Base-by-base conservation (phyloP, 2,888 invertebrate genomes). In the Mayetiola destructor region DNA sequence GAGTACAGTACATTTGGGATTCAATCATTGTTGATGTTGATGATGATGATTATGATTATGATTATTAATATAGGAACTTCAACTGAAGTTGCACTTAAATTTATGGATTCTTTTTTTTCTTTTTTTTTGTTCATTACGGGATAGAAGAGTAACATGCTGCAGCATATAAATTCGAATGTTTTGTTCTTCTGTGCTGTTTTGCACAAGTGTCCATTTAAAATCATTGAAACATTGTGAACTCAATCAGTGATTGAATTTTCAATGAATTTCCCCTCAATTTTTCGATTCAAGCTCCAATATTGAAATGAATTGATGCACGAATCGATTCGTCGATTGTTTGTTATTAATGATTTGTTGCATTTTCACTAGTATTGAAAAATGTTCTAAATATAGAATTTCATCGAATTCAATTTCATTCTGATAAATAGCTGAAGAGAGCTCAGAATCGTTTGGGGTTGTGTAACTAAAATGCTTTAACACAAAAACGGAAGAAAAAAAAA, bases 201-300 rank as follows among this genome's bases (percentile, higher is more conserved):
- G 27, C 16, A 48, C 48, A 48, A 9, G n/a, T 12, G 23, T 10
- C 14, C 12, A n/a, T n/a, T n/a, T 42, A 14, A 42, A 42, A 21
- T 21, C 37, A n/a, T n/a, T n/a, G n/a, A n/a, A n/a, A n/a, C n/a
- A 48, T 5, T 23, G 23, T 4, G 16, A 48, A n/a, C 27, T 27
- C 12, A n/a, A 3, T 48, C 2, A 48, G 48, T 48, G 48, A 48
- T 48, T 14, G 23, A 48, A 48, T 48, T 48, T 48, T 48, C 48
- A 48, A 48, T 48, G 48, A 48, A 48, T 48, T 23, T 48, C 27
- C 48, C 48, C n/a, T n/a, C n/a, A n/a, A n/a, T n/a, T n/a, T n/a
- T 48, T n/a, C 48, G n/a, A 27, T 48, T 23, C 27, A 48, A 14
- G 4, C n/a, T 2, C n/a, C n/a, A n/a, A n/a, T n/a, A n/a, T n/a